These are phyloP conservation scores for Scaptomyza polygonia DNA, from an alignment of 2,888 invertebrate genomes.

Conservation along the genomic window DNA sequence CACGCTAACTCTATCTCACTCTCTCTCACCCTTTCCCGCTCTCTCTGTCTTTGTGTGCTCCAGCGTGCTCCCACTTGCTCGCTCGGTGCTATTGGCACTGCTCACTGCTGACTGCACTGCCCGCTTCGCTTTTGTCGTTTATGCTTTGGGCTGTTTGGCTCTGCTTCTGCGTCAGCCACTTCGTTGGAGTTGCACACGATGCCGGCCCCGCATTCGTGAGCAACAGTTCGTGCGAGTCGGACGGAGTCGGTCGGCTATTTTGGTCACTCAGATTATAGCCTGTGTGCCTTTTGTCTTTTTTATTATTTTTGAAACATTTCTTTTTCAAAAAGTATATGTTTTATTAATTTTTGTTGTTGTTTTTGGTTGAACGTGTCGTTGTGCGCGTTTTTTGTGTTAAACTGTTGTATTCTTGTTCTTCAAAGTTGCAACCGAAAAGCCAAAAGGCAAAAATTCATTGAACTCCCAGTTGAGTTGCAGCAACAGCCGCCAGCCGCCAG, in stretches of 20 bases:
- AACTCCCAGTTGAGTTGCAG: slow-evolving; percentile 55
- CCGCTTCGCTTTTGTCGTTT: slow-evolving; percentile 46
- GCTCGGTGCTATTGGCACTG: slow-evolving; percentile 11
- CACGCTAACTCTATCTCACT: slow-evolving; percentile 23
- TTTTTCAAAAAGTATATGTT: slow-evolving; percentile 19
- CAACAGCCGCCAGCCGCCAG: slow-evolving; percentile 25
- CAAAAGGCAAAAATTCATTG: slow-evolving; percentile 55
- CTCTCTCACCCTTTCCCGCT: too few relatives aligned
- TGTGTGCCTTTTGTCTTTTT: slow-evolving; percentile 34
- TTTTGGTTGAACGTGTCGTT: slow-evolving; percentile 35
- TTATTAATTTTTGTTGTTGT: slow-evolving; percentile 39
- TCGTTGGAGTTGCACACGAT: slow-evolving; percentile 75
- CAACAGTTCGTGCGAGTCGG: slow-evolving; percentile 78
- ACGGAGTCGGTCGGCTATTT: slow-evolving; percentile 64
- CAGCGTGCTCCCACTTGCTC: slow-evolving; percentile 39
- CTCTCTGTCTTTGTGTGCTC: neutral
- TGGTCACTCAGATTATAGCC: slow-evolving; percentile 39
- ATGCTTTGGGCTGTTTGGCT: slow-evolving; percentile 53
- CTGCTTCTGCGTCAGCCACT: slow-evolving; percentile 63
- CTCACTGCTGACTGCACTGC: slow-evolving; percentile 53
- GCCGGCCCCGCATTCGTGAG: slow-evolving; percentile 78
- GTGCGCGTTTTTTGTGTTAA: slow-evolving; percentile 27
- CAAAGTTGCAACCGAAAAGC: slow-evolving; percentile 23
- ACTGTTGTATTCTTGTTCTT: slow-evolving; percentile 17
- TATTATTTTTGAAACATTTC: slow-evolving; percentile 10